Conservation (phyloP, 1,140 invertebrate genomes). For the Drosophila busckii region DNA sequence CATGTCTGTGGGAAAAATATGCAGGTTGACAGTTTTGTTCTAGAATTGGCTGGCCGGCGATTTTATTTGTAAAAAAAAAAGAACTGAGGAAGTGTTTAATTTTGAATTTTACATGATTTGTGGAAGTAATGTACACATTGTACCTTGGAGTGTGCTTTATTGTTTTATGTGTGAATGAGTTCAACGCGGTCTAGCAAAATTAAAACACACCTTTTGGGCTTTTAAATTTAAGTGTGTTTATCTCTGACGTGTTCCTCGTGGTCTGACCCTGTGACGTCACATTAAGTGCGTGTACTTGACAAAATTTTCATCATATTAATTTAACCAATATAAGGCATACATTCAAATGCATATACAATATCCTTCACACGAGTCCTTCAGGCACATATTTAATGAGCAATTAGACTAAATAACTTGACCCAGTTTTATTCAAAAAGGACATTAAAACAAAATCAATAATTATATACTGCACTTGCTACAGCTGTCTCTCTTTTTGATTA, state of each 20-base stretch:
- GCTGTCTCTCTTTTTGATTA: slow-evolving; percentile 4
- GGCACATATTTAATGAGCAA: slow-evolving; percentile 14
- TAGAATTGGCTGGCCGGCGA: slow-evolving; percentile 1
- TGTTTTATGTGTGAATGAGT: too few species aligned
- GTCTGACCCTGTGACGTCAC: slow-evolving; percentile 16
- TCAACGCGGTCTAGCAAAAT: slow-evolving; percentile 30
- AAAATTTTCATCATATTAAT: slow-evolving; percentile 20
- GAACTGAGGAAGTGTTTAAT: slow-evolving; percentile 16
- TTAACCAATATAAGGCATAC: not conserved
- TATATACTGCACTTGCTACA: too few species aligned
- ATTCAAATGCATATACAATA: too few species aligned
- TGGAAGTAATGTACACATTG: too few species aligned
- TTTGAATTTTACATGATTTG: too few species aligned
- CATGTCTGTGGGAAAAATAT: slow-evolving; percentile 4
- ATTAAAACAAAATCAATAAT: slow-evolving; percentile 52
- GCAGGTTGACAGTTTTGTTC: not conserved
- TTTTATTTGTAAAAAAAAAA: slow-evolving; percentile 14
- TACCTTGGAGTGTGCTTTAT: too few species aligned
- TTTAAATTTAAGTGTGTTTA: slow-evolving; percentile 7
- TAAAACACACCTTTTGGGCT: slow-evolving; percentile 10
- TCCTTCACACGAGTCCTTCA: not conserved
- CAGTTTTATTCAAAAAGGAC: slow-evolving; percentile 33
- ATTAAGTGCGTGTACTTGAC: slow-evolving; percentile 5
- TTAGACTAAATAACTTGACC: slow-evolving; percentile 14
- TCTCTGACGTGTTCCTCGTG: slow-evolving; percentile 35